Conservation (phyloP, 2,797 vertebrate species). For the Botia almorhae region DNA sequence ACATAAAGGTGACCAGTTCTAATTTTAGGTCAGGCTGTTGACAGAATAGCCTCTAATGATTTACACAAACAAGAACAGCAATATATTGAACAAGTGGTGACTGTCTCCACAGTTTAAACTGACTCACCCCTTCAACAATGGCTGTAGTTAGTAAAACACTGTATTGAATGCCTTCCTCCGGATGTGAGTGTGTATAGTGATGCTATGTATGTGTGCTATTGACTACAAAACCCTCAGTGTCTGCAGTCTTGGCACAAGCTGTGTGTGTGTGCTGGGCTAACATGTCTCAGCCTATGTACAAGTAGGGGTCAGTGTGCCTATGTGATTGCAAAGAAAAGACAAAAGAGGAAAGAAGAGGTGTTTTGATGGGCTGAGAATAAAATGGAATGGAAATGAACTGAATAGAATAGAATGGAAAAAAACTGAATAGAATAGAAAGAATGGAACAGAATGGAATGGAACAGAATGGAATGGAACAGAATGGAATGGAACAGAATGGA, state of each 20-base stretch:
- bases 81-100: slow-evolving; percentile 38
- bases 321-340: slow-evolving; percentile 5
- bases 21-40: slow-evolving; percentile 9
- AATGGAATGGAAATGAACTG: too few relatives aligned
- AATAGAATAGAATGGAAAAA: too few relatives aligned
- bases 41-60: slow-evolving; percentile 15
- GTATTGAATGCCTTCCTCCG: slow-evolving; percentile 80
- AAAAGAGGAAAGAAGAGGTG: background rate
- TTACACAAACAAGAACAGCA: slow-evolving; percentile 39
- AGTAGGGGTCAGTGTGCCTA: slow-evolving; percentile 1
- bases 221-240: slow-evolving; percentile 78
- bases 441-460: background rate
- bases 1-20: slow-evolving; percentile 19
- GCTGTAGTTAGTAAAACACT: slow-evolving; percentile 78
- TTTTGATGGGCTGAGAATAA: slow-evolving; percentile 2
- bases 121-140: slow-evolving; percentile 71
- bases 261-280: slow-evolving; percentile 32
- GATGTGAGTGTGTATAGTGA: slow-evolving; percentile 72
- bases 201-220: slow-evolving; percentile 69
- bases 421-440: background rate
- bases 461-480: background rate
- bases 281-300: slow-evolving; percentile 29
- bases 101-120: slow-evolving; percentile 50
- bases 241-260: slow-evolving; percentile 64
- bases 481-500: background rate